Conservation (phyloP, 2,888 invertebrate species). For the Pammene fasciana region DNA sequence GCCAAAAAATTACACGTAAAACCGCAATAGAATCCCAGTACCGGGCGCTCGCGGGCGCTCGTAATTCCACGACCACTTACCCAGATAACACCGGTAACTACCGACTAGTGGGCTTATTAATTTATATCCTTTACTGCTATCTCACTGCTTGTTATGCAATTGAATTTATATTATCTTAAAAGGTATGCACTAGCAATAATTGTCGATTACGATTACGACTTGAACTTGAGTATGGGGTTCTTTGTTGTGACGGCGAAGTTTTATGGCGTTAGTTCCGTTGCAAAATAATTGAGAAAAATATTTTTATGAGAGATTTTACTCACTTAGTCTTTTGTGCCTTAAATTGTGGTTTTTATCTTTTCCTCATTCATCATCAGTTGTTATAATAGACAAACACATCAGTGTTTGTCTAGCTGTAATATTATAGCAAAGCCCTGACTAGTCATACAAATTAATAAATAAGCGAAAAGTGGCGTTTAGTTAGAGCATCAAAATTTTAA, state of each 20-base stretch:
- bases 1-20: constrained; percentile 36
- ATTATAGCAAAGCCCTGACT: no score
- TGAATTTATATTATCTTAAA: constrained; percentile 44
- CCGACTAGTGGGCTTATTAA: constrained; percentile 63
- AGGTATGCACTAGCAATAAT: constrained; percentile 35
- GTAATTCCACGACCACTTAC: constrained; percentile 48
- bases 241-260: background rate
- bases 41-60: constrained; percentile 32
- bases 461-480: no score
- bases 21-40: constrained; percentile 19
- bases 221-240: background rate
- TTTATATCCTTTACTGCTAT: constrained; percentile 57
- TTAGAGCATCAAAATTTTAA: no score
- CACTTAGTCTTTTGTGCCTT: no score
- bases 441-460: no score
- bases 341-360: no score
- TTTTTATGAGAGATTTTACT: no score
- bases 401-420: no score
- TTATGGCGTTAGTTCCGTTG: background rate
- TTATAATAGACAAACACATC: no score
- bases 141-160: constrained; percentile 47
- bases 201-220: constrained; percentile 36
- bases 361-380: no score
- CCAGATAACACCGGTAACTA: constrained; percentile 59
- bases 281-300: background rate